Evolutionary conservation across 1,140 invertebrate genomes (phyloP).

Genomic region (Oedothorax gibbosus): DNA sequence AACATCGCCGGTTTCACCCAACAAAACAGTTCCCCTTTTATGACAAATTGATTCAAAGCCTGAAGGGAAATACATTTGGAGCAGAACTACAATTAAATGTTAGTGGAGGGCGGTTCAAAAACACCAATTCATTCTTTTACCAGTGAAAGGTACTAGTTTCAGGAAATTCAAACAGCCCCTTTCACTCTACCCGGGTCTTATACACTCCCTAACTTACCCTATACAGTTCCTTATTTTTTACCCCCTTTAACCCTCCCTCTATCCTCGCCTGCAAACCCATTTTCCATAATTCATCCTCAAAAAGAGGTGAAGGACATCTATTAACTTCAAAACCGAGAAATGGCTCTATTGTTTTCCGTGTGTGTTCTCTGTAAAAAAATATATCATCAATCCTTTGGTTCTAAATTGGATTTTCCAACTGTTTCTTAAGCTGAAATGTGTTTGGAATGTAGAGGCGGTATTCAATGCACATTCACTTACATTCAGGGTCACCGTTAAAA

Average conservation of each 20-base stretch:
- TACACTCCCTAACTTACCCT: background rate
- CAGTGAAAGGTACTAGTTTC: slow-evolving; percentile 47
- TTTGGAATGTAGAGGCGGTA: too few species aligned
- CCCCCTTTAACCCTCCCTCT: background rate
- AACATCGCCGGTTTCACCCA: background rate
- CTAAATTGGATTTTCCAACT: too few species aligned
- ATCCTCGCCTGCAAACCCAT: background rate
- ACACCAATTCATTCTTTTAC: slow-evolving; percentile 53
- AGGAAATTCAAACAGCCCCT: background rate
- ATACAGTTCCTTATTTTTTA: background rate
- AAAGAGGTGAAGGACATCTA: slow-evolving; percentile 24
- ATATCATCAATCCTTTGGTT: too few species aligned
- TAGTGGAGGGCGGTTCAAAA: slow-evolving; percentile 22
- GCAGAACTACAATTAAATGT: slow-evolving; percentile 31
- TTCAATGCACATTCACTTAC: too few species aligned
- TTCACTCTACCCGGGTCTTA: background rate
- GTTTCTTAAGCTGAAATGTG: too few species aligned
- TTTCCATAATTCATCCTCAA: slow-evolving; percentile 23
- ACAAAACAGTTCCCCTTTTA: background rate
- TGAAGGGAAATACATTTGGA: slow-evolving; percentile 4
- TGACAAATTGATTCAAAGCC: slow-evolving; percentile 10
- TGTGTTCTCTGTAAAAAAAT: too few species aligned
- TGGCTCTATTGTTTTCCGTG: slow-evolving; percentile 12
- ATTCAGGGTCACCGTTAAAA: too few species aligned
- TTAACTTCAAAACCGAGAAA: slow-evolving; percentile 25